Evolutionary conservation across 2,797 vertebrate genomes (phyloP), one percentile per base, ranked within the genome.

Genomic region (Clarias pachynema): DNA sequence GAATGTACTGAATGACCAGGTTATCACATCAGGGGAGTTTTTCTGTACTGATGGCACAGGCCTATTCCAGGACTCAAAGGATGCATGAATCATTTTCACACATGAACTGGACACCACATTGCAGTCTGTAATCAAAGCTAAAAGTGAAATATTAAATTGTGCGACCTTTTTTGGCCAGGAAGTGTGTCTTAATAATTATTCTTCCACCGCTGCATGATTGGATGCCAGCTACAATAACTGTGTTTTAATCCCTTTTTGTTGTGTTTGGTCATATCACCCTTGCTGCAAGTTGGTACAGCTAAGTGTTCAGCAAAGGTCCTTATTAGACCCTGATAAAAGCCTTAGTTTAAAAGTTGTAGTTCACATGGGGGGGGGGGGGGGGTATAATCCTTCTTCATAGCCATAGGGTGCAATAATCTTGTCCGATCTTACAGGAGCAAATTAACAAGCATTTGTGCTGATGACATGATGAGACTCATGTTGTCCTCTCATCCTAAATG

Each of bases 381-480:
- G 85, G 84, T 91, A 89, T 89, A 85, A 92, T 89, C 87, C 86
- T 73, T 75, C 87, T 92, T 85, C 85, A 77, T 89, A 86, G 88
- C 89, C 80, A 53, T 49, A 20, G 82, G 85, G 85, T 83, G 88
- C 91, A 94, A 95, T 95, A 94, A 94, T 95, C 93, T 93, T 91
- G 84, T 82, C 92, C 91, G 91, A 91, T 91, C 93, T 93, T 94
- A 94, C 93, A 94, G 92, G 92, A 88, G 92, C 91, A 95, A 95
- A 96, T 95, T 93, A 96, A 95, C 93, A 94, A 95, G 95, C 93
- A 94, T 95, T 95, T 95, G 93, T 92, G 91, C 92, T 94, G 94
- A 95, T 90, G 92, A 94, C 95, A 95, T 95, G 95, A 96, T 96
- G 93, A 91, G 91, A 92, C 93, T 93, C 94, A 93, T 88, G 91